Base-by-base conservation (phyloP, 2,888 invertebrate genomes). In the Amiota mariae region DNA sequence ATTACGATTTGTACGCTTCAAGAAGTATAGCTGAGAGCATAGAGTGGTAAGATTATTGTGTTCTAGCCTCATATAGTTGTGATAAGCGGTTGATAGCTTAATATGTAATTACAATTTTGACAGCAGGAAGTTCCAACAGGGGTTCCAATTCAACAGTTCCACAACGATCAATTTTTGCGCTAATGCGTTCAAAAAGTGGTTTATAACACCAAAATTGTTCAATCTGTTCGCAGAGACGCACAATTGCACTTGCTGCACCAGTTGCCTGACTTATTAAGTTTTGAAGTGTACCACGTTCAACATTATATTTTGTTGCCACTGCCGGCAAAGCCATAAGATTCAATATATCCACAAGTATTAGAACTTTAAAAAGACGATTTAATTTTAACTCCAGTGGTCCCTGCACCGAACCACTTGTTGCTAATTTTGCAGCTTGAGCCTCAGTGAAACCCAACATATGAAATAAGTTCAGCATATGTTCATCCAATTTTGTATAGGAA, bases 121-220 rank as follows among this genome's bases (percentile, higher is more conserved):
- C 97, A 20, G 94, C 93, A 1, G 98, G 98, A 79, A 98, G 91
- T 79, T 97, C 95, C 94, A 98, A 93, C 20, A 99, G 91, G 12
- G 94, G 94, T 49, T 94, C 91, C 72, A 98, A 91, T 81, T 97
- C 97, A 0, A 92, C 91, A 11, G 94, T 93, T 74, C 96, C 96
- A 89, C 97, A 97, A 87, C 95, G 94, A 76, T 94, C 93, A 81
- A 98, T 91, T 75, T 94, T 92, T 79, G 93, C 91, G 48, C 94
- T 92, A 87, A 98, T 94, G 76, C 93, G 93, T 24, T 90, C 92
- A 73, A 99, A 91, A 76, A 98, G 90, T 78, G 95, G 93, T 47
- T 92, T 91, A 88, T 94, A 97, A 57, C 94, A 92, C 97, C 97
- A 97, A 89, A 97, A 94, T 79, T 94, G 93, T 36, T 93, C 92